Conservation (phyloP, 2,888 invertebrate species). For the Dendrolimus pini region DNA sequence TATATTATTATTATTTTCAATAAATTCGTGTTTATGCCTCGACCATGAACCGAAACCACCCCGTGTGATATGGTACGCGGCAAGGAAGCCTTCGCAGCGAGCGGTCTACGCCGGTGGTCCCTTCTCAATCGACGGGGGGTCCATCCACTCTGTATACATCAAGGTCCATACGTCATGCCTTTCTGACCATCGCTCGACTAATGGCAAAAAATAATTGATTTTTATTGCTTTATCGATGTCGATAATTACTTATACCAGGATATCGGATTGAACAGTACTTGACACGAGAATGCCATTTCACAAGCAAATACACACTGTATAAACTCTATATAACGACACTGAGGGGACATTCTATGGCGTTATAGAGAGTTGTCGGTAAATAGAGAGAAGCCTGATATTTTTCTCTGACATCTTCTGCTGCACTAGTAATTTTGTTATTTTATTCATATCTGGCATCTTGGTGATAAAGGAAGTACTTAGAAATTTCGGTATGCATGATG, state of each 20-base stretch:
- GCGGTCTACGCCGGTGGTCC: slow-evolving; percentile 38
- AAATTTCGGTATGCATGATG: no score
- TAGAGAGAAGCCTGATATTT: no score
- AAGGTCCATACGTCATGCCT: not conserved
- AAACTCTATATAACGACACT: no score
- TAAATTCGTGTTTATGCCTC: not conserved
- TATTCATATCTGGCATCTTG: no score
- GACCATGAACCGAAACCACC: not conserved
- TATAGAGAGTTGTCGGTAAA: no score
- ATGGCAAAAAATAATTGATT: not conserved
- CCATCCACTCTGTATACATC: slow-evolving; percentile 7
- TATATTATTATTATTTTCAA: not conserved
- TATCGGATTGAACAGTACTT: no score
- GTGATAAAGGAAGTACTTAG: no score
- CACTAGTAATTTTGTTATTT: no score
- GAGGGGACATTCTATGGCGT: no score
- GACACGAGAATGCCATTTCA: no score
- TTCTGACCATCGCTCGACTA: not conserved
- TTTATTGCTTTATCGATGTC: not conserved
- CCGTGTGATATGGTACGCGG: slow-evolving; percentile 7
- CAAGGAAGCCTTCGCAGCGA: slow-evolving; percentile 20
- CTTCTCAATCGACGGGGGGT: slow-evolving; percentile 22
- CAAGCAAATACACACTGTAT: no score
- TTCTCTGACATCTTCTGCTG: no score
- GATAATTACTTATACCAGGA: not conserved